Percentiles rank a stretch among this genome's conserved stretches.
Conservation (phyloP, 2,113 vertebrate genomes). For the Phaethornis superciliosus region DNA sequence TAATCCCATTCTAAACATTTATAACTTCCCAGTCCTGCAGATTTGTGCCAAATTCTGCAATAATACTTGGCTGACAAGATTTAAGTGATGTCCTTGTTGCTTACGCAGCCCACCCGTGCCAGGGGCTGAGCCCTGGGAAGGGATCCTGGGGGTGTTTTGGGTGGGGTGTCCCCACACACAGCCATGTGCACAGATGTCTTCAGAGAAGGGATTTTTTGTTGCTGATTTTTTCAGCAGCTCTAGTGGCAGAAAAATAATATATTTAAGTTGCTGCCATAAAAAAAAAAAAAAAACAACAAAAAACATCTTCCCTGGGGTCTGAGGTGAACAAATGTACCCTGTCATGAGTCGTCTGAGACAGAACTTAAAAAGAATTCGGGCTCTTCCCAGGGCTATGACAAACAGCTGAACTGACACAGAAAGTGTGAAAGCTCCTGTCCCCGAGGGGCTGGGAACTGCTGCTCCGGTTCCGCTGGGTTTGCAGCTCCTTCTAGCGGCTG, state of each 20-base stretch:
- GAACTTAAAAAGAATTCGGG: background rate
- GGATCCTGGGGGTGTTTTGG: too few species aligned
- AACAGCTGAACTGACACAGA: rapidly evolving
- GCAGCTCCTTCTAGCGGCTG: background rate
- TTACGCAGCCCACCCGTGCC: background rate
- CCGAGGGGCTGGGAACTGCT: too few species aligned
- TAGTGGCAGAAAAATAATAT: rapidly evolving
- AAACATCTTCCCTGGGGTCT: background rate
- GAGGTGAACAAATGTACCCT: rapidly evolving
- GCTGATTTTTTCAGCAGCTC: background rate
- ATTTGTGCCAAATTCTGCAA: constrained; percentile 46
- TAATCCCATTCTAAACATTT: rapidly evolving
- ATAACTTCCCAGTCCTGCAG: background rate
- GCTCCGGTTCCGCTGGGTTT: background rate
- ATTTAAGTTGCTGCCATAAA: background rate
- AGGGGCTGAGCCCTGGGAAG: background rate
- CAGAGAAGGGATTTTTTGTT: background rate
- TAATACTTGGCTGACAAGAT: background rate
- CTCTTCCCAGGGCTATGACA: background rate
- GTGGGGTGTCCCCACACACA: too few species aligned
- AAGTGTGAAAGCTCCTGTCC: too few species aligned
- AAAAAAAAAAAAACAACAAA: background rate
- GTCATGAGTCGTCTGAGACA: background rate
- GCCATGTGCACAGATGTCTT: too few species aligned
- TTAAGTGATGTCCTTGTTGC: rapidly evolving